A percentile compares a stretch with the other conserved stretches of the same genome.
Evolutionary conservation across 1,140 invertebrate species (phyloP).

Genomic region (Diploscapter pachys): DNA sequence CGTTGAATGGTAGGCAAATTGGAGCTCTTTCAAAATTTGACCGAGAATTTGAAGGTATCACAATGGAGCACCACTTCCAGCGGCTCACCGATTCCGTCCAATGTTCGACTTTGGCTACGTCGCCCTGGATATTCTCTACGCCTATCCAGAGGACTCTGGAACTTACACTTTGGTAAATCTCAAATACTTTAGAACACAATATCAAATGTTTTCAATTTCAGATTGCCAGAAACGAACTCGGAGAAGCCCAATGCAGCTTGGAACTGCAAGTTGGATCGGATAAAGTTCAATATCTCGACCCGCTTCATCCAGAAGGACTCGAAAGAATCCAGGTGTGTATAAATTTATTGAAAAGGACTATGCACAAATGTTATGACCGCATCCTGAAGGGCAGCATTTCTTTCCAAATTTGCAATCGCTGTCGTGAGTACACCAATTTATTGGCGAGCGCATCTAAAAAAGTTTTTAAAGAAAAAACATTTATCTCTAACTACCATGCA

Average conservation of each 20-base stretch:
- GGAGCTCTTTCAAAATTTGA: background rate
- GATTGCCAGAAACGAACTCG: conserved; percentile 50
- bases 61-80: conserved; percentile 51
- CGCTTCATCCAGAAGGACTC: conserved; percentile 85
- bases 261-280: conserved; percentile 64
- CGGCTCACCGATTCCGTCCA: conserved; percentile 81
- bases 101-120: conserved; percentile 93
- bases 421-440: conserved; percentile 17
- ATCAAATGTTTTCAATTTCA: too few relatives aligned
- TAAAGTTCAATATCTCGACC: conserved; percentile 83
- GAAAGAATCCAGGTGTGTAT: conserved; percentile 64
- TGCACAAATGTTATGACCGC: conserved; percentile 20
- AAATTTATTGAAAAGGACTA: background rate
- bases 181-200: too few relatives aligned
- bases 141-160: conserved; percentile 56
- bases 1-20: conserved; percentile 64
- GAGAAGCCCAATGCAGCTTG: conserved; percentile 45
- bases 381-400: conserved; percentile 19
- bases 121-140: conserved; percentile 74
- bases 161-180: conserved; percentile 48
- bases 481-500: conserved; percentile 5
- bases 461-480: too few relatives aligned
- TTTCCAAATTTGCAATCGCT: conserved; percentile 14
- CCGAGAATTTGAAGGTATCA: conserved; percentile 34
- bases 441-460: background rate